Base-by-base conservation (phyloP, 2,797 vertebrate species). In the Astyanax mexicanus region DNA sequence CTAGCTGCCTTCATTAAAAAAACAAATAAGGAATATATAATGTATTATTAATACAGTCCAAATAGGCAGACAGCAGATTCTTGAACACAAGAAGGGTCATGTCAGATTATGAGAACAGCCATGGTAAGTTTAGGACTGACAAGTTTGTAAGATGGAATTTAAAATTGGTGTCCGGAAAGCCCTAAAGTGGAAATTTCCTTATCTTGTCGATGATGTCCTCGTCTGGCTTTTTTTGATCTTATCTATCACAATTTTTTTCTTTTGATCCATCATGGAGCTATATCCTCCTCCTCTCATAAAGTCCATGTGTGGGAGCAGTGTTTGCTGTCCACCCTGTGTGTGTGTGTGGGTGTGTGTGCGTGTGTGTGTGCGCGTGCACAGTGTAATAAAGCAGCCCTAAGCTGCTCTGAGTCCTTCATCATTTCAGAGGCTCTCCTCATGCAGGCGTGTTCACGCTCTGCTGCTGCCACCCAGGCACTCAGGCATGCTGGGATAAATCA, bases 371-470 rank as follows among this genome's bases (percentile, higher is more conserved):
- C 29, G 47, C 12, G 32, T 55, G n/a, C 15, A 17, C 29, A 38
- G 25, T 71, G 27, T 78, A 73, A 73, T 83, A 81, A 83, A 80
- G 74, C 68, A 78, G 61, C 74, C 57, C 73, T 74, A 77, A 77
- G 62, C 72, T 75, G 72, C 76, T 71, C 54, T 52, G 75, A 78
- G 78, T 77, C 73, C 42, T 79, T 84, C 77, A 79, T 79, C 69
- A 77, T 80, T 64, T 29, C 60, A 23, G 68, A 62, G 74, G 45
- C 47, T 69, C 47, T 58, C 74, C 67, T 32, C 35, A 42, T 61
- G 27, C 45, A 58, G 66, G 25, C 19, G 58, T 35, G 67, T 27
- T 77, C 68, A 47, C 27, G 38, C 58, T 49, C 58, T 71, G 67
- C 64, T 35, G 44, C 74, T 55, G 58, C 67, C n/a, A 27, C 27